These are phyloP conservation scores for Trematomus bernacchii DNA, from an alignment of 2,797 vertebrate genomes.

Conservation along the genomic window DNA sequence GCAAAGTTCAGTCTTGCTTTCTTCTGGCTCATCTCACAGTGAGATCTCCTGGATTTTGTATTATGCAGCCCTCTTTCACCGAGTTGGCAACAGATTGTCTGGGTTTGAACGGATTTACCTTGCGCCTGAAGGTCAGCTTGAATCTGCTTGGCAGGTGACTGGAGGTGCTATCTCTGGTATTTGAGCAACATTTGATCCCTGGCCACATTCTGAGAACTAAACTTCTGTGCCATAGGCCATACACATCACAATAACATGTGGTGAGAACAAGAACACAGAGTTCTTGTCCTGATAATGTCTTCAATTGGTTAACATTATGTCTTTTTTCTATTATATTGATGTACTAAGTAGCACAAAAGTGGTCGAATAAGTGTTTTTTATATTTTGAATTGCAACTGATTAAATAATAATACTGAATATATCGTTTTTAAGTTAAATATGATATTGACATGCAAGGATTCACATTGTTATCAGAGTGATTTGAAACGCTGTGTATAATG, in stretches of 20 bases:
- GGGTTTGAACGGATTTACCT: conserved; percentile 20
- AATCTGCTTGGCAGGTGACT: conserved; percentile 36
- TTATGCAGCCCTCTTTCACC: conserved; percentile 21
- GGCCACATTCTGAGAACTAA: conserved; percentile 43
- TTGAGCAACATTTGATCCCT: conserved; percentile 48
- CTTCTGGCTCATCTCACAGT: not conserved
- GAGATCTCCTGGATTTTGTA: conserved; percentile 7
- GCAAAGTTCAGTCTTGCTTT: conserved; percentile 18
- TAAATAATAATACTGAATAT: not conserved
- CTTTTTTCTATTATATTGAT: not conserved
- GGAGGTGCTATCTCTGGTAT: conserved; percentile 42
- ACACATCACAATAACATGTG: conserved; percentile 29
- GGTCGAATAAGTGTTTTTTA: not conserved
- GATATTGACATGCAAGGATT: not conserved
- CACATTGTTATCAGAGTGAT: not conserved
- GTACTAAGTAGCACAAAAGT: not conserved
- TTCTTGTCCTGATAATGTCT: conserved; percentile 20
- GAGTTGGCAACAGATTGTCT: conserved; percentile 28
- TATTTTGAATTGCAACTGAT: not conserved
- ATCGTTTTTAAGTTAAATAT: not conserved
- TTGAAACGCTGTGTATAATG: not conserved
- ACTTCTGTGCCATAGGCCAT: not conserved
- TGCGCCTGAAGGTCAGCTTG: conserved; percentile 36
- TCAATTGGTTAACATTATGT: not conserved
- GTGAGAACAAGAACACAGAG: conserved; percentile 21